Percentiles rank a stretch among this genome's conserved stretches.
phyloP scores from a whole-genome alignment of 2,113 vertebrate species.

The Phyllostomus discolor region DNA sequence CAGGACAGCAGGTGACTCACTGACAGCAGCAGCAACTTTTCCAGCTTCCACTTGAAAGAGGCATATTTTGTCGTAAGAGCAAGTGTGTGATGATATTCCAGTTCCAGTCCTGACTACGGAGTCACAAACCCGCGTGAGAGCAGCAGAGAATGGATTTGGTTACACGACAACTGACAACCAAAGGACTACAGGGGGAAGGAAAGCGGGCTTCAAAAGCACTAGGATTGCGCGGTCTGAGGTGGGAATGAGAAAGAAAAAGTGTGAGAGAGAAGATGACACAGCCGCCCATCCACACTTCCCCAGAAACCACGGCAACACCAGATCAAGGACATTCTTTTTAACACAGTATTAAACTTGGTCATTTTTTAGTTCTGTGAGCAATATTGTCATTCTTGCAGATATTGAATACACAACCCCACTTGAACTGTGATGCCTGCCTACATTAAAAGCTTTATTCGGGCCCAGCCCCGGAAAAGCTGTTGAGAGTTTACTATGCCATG shows the following conservation, averaged over 20 bases:
- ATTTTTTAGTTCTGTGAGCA: neutral
- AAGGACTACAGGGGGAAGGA: neutral
- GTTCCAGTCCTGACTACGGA: neutral
- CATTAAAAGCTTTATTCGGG: neutral
- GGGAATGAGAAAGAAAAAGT: neutral
- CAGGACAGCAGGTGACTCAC: neutral
- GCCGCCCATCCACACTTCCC: neutral
- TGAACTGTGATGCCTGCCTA: neutral
- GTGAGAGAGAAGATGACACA: neutral
- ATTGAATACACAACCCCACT: neutral
- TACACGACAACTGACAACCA: neutral
- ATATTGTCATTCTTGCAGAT: neutral
- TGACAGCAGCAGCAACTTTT: neutral
- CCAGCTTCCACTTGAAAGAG: neutral
- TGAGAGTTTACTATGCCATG: neutral
- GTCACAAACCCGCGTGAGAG: neutral
- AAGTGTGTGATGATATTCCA: neutral
- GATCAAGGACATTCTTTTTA: neutral
- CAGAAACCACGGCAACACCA: neutral
- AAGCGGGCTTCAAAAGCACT: neutral
- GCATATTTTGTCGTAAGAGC: neutral
- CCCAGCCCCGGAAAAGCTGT: neutral
- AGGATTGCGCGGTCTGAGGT: neutral
- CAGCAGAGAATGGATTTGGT: neutral
- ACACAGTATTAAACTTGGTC: neutral